Percentiles rank a stretch among this genome's conserved stretches.
phyloP scores from a whole-genome alignment of 2,888 invertebrate genomes.

The Sphaeridia pumilis region DNA sequence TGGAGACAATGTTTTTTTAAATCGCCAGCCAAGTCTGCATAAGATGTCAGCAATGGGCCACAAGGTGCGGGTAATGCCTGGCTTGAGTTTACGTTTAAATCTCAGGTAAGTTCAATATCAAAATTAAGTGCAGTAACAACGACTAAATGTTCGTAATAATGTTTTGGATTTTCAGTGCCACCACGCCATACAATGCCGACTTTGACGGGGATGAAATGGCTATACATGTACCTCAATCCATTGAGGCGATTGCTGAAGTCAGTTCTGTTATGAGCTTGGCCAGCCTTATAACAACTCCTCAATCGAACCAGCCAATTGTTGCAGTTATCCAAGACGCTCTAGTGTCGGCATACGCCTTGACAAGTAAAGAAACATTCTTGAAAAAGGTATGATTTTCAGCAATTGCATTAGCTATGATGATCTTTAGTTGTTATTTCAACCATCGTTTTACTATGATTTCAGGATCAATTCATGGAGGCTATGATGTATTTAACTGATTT shows the following conservation, averaged over 20 bases:
- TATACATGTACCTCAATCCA: conserved; percentile 92
- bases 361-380: conserved; percentile 92
- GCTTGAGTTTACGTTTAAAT: conserved; percentile 99
- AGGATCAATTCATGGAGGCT: neutral
- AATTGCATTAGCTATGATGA: too few relatives aligned
- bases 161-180: conserved; percentile 52
- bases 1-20: conserved; percentile 96
- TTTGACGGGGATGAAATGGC: conserved; percentile 99
- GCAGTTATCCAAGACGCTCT: conserved; percentile 97
- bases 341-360: conserved; percentile 97
- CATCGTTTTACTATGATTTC: neutral
- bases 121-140: neutral
- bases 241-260: conserved; percentile 96
- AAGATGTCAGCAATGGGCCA: conserved; percentile 99
- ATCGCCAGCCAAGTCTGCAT: conserved; percentile 97
- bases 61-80: conserved; percentile 86
- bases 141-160: neutral
- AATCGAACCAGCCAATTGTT: conserved; percentile 98
- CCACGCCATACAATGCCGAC: conserved; percentile 98
- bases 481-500: neutral
- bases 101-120: conserved; percentile 46
- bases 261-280: conserved; percentile 94
- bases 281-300: conserved; percentile 95
- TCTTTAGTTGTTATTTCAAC: too few relatives aligned
- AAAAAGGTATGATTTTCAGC: neutral